A percentile compares a stretch with the other conserved stretches of the same genome.
phyloP scores from a whole-genome alignment of 2,113 vertebrate species.

The Anas platyrhynchos region DNA sequence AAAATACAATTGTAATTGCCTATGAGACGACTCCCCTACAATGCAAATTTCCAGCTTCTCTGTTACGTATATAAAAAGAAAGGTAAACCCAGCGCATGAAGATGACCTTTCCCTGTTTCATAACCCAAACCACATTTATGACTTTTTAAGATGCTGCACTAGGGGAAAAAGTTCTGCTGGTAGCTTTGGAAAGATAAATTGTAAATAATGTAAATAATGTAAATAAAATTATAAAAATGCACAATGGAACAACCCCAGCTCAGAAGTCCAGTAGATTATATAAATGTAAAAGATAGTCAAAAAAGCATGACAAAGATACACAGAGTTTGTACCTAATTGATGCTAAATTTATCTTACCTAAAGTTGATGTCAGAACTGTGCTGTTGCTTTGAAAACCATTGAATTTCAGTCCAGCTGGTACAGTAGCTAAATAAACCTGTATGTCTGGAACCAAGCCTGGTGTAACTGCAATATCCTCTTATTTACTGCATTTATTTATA shows the following conservation, averaged over 20 bases:
- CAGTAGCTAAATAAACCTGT: rapidly evolving
- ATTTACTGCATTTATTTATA: background rate
- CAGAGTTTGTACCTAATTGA: too few species aligned
- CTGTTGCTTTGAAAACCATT: background rate
- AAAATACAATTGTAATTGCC: background rate
- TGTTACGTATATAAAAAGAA: background rate
- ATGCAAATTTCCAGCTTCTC: background rate
- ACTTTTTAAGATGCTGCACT: background rate
- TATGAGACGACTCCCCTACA: background rate
- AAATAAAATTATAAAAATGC: rapidly evolving
- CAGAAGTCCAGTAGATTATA: rapidly evolving
- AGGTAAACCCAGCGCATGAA: background rate
- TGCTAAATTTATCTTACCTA: background rate
- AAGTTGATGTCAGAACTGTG: background rate
- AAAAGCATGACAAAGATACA: too few species aligned
- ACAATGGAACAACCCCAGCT: background rate
- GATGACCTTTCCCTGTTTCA: background rate
- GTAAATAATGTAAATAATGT: too few species aligned
- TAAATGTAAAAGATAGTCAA: background rate
- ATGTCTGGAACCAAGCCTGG: background rate
- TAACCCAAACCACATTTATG: background rate
- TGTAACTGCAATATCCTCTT: too few species aligned
- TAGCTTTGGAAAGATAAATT: background rate
- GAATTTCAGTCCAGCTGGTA: background rate
- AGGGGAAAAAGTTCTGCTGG: background rate